Base-by-base conservation (phyloP, 92 coral and sea anemone species). In the Bergia puertoricense region DNA sequence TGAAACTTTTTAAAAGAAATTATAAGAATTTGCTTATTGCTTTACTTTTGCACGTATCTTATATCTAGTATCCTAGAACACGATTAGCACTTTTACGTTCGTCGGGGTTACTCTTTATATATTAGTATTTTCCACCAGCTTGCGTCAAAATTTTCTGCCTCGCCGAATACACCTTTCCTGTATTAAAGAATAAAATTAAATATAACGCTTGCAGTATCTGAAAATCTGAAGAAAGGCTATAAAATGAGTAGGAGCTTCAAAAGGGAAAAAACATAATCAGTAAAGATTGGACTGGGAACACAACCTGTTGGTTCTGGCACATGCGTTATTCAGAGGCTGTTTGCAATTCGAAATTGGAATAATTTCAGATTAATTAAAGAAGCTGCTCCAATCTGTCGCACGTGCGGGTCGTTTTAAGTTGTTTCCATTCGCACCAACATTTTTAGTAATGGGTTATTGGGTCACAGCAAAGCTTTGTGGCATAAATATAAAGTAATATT, bases 321-420 rank as follows among this genome's bases (percentile, higher is more conserved):
- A 16, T 43, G 66, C 82, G 50, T 79, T 79, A 79, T 79, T 79
- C 57, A 30, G 67, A 16, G 6, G 38, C 62, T 48, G 62, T 79
- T 46, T 79, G 48, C 18, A 54, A 79, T 66, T 82, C 45, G 75
- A 59, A 65, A 82, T 40, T 79, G 38, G 76, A 82, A 66, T 82
- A 41, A 62, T 82, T 82, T 62, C 13, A 82, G 86, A 66, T 82
- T 82, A 82, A 82, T 82, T 82, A 82, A 82, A 66, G 54, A 62
- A 82, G 10, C 76, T 42, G 50, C 23, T 66, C 51, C 36, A 82
- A 42, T 38, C 74, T 82, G 38, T 82, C 38, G 54, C 86, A 62
- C 78, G 87, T 48, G 48, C 66, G 43, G 79, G 43, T 72, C 46
- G 43, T 30, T 71, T 37, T 5, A 45, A 18, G 67, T 84, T 11